These are phyloP conservation scores for Novumbra hubbsi DNA, from an alignment of 2,797 vertebrate species.

Conservation along the genomic window DNA sequence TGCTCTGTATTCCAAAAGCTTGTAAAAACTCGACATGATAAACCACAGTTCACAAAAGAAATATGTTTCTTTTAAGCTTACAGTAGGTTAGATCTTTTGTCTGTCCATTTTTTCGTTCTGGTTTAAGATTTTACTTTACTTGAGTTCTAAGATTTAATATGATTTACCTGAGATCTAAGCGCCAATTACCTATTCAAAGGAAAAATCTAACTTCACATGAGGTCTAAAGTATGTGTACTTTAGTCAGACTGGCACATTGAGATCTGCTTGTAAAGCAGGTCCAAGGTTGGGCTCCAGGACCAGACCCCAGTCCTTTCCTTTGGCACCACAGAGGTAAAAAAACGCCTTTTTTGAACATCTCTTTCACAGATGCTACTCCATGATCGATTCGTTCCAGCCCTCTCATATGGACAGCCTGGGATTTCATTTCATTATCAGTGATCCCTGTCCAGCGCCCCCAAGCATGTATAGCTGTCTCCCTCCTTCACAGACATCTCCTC, in stretches of 20 bases:
- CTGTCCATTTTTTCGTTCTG: no score
- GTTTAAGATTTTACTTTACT: no score
- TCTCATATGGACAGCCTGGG: constrained; percentile 70
- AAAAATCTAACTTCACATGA: neutral
- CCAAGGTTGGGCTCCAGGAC: constrained; percentile 31
- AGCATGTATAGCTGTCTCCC: constrained; percentile 47
- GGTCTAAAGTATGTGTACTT: neutral
- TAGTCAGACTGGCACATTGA: constrained; percentile 8
- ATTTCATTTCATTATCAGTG: constrained; percentile 74
- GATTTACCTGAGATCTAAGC: neutral
- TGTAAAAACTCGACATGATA: neutral
- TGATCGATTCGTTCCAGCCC: constrained; percentile 79
- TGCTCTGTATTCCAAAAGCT: neutral
- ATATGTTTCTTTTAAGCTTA: neutral
- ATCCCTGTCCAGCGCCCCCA: constrained; percentile 64
- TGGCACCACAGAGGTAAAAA: constrained; percentile 68
- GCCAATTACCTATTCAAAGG: no score
- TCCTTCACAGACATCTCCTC: constrained; percentile 66
- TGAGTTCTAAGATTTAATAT: no score
- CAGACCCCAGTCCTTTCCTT: constrained; percentile 67
- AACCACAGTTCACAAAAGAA: neutral
- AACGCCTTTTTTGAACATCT: constrained; percentile 67
- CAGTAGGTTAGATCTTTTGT: no score
- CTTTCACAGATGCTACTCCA: constrained; percentile 72
- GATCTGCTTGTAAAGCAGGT: constrained; percentile 16